Conservation (phyloP, 1,140 invertebrate species). For the Orchestia grillus region DNA sequence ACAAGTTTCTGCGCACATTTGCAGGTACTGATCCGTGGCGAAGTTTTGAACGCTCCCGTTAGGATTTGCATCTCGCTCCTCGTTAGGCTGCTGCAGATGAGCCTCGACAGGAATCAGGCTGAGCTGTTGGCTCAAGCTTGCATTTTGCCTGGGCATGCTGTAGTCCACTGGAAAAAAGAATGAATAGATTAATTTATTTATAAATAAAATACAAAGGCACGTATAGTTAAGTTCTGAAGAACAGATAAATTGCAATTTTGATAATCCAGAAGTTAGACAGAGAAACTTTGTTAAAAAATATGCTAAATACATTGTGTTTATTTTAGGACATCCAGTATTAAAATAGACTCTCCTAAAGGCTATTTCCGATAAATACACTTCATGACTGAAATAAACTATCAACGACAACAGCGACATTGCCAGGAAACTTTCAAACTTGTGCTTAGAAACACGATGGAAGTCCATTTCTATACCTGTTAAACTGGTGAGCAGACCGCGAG, state of each 20-base stretch:
- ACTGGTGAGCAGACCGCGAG: background rate
- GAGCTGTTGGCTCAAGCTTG: background rate
- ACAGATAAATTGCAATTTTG: background rate
- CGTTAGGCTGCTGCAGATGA: background rate
- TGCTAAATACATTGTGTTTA: too few relatives aligned
- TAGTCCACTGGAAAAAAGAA: slow-evolving; percentile 22
- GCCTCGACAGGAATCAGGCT: background rate
- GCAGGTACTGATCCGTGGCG: background rate
- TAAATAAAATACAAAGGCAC: background rate
- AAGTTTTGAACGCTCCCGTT: slow-evolving; percentile 1
- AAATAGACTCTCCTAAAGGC: background rate
- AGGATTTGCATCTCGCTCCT: background rate
- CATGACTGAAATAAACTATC: background rate
- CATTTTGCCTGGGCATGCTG: background rate
- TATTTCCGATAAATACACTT: background rate
- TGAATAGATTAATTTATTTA: background rate
- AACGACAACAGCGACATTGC: background rate
- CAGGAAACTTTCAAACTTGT: background rate
- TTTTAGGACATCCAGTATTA: background rate
- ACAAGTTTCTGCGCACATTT: background rate
- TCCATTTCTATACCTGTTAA: background rate
- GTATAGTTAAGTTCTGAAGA: background rate
- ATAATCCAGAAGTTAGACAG: background rate
- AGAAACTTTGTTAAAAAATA: background rate
- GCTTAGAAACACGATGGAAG: background rate